Base-by-base conservation (phyloP, 53 echinoderm and acorn worm genomes). In the Apostichopus leukothele region DNA sequence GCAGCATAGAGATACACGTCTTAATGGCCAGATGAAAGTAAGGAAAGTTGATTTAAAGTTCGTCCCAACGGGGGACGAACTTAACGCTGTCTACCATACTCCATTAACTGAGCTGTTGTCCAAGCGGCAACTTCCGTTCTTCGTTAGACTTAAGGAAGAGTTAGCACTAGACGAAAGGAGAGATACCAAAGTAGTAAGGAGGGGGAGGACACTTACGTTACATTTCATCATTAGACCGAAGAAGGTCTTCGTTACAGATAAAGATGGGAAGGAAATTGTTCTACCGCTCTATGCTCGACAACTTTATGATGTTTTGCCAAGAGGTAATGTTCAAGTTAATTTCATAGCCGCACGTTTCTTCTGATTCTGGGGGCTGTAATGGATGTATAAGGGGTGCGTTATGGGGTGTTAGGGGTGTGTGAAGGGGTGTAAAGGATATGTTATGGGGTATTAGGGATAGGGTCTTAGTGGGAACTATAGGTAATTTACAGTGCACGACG, bases 171-270 rank as follows among this genome's bases (percentile, higher is more conserved):
- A 71, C 18, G 71, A 71, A 71, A 57, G 57, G 57, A 7, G 8
- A 9, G 10, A 7, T 57, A 71, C 71, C 13, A 71, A 18, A n/a
- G 18, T 71, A 71, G 71, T n/a, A 6, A 71, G 18, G 18, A 18
- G 71, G 21, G 79, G 79, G 0, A 79, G 79, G 52, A 79, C 39
- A 54, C 16, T 79, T 16, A 79, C 20, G 54, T 11, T 79, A 54
- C 79, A 79, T 79, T 51, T 79, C 54, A 79, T 79, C 53, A 51
- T 77, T 39, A 77, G 77, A 50, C 77, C 77, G 39, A 51, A 77
- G 10, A 77, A 51, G 20, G 9, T 77, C 8, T 77, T 25, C 52
- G 77, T 26, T 16, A 51, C 50, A 77, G 52, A 77, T 77, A 6
- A 13, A 6, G 6, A 21, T 9, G 50, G 52, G 50, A 51, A 77